Evolutionary conservation across 1,140 invertebrate species (phyloP), one percentile per base, ranked within the genome.

Genomic region (Drosophila tropicalis): DNA sequence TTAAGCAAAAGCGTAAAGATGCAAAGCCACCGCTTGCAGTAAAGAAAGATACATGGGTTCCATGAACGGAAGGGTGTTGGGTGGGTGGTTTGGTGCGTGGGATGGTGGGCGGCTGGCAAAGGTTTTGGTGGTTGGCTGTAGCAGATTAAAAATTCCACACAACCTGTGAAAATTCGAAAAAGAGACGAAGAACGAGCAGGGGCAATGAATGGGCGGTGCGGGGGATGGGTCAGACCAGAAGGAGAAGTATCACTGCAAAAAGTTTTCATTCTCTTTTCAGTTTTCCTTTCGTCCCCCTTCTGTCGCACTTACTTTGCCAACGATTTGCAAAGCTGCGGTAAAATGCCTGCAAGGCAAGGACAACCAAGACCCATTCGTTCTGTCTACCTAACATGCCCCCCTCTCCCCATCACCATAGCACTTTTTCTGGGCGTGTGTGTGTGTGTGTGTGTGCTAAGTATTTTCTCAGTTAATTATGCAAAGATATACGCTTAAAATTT

Each of bases 401-500:
- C 34, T 1, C 2, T 9, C 1, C 34, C 9, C 9, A 1, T 7
- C 34, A 1, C 32, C 32, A 9, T 5, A 36, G 7, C 9, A 36
- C 32, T 62, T 2, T 74, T 25, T 70, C 39, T 74, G 9, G 5
- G 39, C 58, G n/a, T 60, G 19, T 67, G 12, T 60, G 19, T 67
- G 10, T 73, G 66, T 64, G 39, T 73, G 67, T 71, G 62, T 69
- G 73, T 47, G 77, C 69, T 83, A 89, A 89, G 85, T 89, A 89
- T 89, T 89, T 89, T 89, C 84, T 89, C 84, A 89, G 84, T 89
- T 89, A 89, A 89, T 89, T 90, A 89, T 89, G 84, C 84, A 89
- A 87, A 89, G 77, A 89, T 89, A 89, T 89, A 89, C 77, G 84
- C 77, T 89, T 89, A 89, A 89, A 90, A 89, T 89, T 89, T 89